Percentiles rank a stretch among this genome's conserved stretches.
Evolutionary conservation across 2,797 vertebrate genomes (phyloP).

Genomic region (Cephalopachus bancanus): DNA sequence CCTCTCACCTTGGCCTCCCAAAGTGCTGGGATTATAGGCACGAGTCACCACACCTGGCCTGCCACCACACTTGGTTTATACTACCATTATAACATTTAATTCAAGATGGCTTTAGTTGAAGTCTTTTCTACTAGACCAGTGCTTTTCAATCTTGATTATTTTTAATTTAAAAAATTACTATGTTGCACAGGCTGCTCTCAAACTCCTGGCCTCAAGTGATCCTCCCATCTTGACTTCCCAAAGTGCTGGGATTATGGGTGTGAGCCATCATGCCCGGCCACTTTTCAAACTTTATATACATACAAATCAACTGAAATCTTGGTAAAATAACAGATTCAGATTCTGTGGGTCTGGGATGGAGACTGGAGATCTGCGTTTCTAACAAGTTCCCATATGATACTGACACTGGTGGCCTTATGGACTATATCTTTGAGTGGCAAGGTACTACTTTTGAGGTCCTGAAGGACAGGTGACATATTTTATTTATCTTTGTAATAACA

Average conservation of each 20-base stretch:
- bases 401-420: not conserved
- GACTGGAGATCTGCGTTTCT: not conserved
- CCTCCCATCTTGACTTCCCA: too few relatives aligned
- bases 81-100: not conserved
- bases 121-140: not conserved
- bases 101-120: not conserved
- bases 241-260: too few relatives aligned
- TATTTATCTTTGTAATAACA: not conserved
- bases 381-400: not conserved
- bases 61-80: too few relatives aligned
- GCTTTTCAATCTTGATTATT: not conserved
- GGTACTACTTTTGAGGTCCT: not conserved
- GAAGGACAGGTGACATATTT: not conserved
- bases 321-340: conserved; percentile 5
- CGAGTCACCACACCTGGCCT: too few relatives aligned
- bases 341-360: not conserved
- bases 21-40: too few relatives aligned
- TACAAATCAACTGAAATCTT: not conserved
- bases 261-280: too few relatives aligned
- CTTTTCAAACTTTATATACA: not conserved
- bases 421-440: not conserved
- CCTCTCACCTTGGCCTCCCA: too few relatives aligned
- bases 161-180: too few relatives aligned
- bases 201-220: too few relatives aligned
- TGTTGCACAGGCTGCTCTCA: too few relatives aligned